Base-by-base conservation (phyloP, 1,140 invertebrate genomes). In the Akabosia matsudoensis region DNA sequence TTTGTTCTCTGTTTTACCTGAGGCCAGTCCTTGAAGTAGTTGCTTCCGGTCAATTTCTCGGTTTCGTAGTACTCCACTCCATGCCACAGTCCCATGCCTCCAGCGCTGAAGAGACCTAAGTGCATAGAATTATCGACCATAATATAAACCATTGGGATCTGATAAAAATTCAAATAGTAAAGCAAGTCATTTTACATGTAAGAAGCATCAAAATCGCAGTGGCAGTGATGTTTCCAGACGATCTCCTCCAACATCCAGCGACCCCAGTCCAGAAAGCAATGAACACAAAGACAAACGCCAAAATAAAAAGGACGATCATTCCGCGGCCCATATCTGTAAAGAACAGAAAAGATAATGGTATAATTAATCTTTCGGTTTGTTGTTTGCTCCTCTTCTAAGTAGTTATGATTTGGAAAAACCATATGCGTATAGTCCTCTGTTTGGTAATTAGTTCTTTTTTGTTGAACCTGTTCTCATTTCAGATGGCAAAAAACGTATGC, bases 61-160 rank as follows among this genome's bases (percentile, higher is more conserved):
- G 94, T 94, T 85, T 97, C 95, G 82, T 95, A 97, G 85, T 96
- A 97, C 85, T 97, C 95, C 26, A 96, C 94, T 33, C 93, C 95
- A 84, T 97, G 95, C 94, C 94, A 97, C 33, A 97, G 87, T 70
- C 94, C 95, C 94, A 97, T 97, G 34, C 91, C 93, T 61, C 94
- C 94, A 33, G 94, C 94, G 77, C 92, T 91, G 77, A 97, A 85
- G 52, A 97, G 84, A 87, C 94, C 95, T 94, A 86, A 78, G 86
- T 86, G 70, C 3, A 56, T 56, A n/a, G 7, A 56, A 24, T n/a
- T 13, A 16, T 56, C 54, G n/a, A 4, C n/a, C 4, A 24, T 7
- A 56, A 56, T 24, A 4, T n/a, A n/a, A n/a, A n/a, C n/a, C n/a
- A n/a, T n/a, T n/a, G n/a, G n/a, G n/a, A n/a, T n/a, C n/a, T n/a